Percentiles rank a stretch among this genome's conserved stretches.
These are phyloP conservation scores for Actinia equina DNA, from an alignment of 64 coral and sea anemone genomes.

Conservation along the genomic window DNA sequence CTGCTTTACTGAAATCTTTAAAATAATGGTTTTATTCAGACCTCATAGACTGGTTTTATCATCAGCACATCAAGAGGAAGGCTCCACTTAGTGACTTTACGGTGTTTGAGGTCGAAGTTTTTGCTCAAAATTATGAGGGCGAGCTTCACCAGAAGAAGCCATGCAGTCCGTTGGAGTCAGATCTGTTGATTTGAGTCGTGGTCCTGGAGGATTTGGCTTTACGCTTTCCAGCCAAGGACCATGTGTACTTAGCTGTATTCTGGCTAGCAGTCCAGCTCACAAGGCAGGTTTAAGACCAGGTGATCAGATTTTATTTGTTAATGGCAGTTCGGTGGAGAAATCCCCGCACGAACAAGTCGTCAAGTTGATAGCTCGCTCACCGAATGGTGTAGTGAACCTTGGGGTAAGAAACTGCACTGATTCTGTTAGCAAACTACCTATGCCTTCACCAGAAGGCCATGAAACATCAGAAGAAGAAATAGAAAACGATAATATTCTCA, in stretches of 20 bases:
- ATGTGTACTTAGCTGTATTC: conserved; percentile 90
- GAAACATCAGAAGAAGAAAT: conserved; percentile 55
- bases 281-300: conserved; percentile 80
- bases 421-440: background rate
- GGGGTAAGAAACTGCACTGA: conserved; percentile 55
- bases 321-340: conserved; percentile 78
- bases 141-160: background rate
- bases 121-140: conserved; percentile 4
- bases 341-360: conserved; percentile 86
- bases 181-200: conserved; percentile 62
- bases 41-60: background rate
- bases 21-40: conserved; percentile 4
- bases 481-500: conserved; percentile 73
- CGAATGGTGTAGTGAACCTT: conserved; percentile 71
- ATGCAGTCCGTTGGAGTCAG: conserved; percentile 27
- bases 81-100: background rate
- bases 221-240: conserved; percentile 90
- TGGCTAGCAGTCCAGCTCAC: conserved; percentile 84
- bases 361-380: conserved; percentile 70
- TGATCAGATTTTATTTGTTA: conserved; percentile 85
- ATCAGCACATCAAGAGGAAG: background rate
- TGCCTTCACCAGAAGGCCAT: conserved; percentile 4
- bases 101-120: background rate
- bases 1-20: background rate
- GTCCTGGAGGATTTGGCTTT: conserved; percentile 81